phyloP scores from a whole-genome alignment of 1,140 invertebrate species.

The Drosophila arizonae region DNA sequence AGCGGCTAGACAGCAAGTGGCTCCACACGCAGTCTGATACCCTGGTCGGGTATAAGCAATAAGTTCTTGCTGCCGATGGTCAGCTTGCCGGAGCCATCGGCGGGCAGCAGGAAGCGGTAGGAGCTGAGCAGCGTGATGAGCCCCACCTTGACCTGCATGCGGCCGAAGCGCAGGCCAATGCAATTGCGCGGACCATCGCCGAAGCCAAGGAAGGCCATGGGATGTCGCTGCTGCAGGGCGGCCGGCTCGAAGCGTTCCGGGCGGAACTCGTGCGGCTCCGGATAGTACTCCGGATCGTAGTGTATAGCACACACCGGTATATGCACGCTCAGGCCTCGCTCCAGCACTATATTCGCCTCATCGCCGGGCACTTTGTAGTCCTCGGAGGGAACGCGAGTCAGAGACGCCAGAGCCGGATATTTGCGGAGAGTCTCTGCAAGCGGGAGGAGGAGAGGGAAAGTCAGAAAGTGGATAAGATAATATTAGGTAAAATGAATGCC shows the following conservation, averaged over 20 bases:
- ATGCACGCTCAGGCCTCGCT: conserved; percentile 82
- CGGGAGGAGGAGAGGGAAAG: no score
- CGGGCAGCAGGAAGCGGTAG: conserved; percentile 68
- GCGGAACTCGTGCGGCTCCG: conserved; percentile 34
- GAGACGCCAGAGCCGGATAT: conserved; percentile 83
- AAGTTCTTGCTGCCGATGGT: conserved; percentile 71
- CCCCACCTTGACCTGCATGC: conserved; percentile 62
- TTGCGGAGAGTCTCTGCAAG: conserved; percentile 84
- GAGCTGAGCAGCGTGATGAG: conserved; percentile 51
- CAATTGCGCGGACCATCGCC: conserved; percentile 88
- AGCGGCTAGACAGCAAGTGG: not conserved
- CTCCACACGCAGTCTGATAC: conserved; percentile 46
- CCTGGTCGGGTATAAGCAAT: conserved; percentile 67
- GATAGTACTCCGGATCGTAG: conserved; percentile 47
- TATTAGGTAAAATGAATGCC: not conserved
- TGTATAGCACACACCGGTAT: conserved; percentile 55
- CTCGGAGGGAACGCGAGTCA: conserved; percentile 83
- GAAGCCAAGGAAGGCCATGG: conserved; percentile 86
- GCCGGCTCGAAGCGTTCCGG: conserved; percentile 41
- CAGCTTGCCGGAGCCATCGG: conserved; percentile 32
- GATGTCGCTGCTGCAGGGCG: conserved; percentile 28
- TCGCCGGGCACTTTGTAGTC: conserved; percentile 83
- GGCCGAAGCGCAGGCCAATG: conserved; percentile 83
- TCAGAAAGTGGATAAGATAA: not conserved
- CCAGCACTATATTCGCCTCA: conserved; percentile 59